phyloP scores from a whole-genome alignment of 2,888 invertebrate genomes.

The Prosapia bicincta region DNA sequence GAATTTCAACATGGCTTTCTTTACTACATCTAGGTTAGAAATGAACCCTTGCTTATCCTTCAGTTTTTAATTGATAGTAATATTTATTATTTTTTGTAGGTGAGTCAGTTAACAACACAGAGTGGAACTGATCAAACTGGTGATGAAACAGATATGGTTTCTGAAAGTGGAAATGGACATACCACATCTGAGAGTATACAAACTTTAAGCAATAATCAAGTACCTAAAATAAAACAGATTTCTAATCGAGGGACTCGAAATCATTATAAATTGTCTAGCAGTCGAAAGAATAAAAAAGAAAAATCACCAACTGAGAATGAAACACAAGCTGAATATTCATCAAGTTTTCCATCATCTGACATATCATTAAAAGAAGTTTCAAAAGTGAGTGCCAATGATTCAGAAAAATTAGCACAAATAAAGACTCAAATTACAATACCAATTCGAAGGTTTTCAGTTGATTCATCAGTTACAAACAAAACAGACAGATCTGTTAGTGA shows the following conservation, averaged over 20 bases:
- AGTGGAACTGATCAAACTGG: conserved; percentile 20
- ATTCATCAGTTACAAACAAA: conserved; percentile 18
- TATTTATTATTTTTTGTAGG: background rate
- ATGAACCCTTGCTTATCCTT: too few species aligned
- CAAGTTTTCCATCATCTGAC: conserved; percentile 16
- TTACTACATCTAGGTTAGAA: too few species aligned
- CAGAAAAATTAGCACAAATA: conserved; percentile 3
- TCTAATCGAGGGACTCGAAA: background rate
- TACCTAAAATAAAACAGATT: conserved; percentile 22
- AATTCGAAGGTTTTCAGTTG: conserved; percentile 14
- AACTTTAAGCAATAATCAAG: conserved; percentile 4
- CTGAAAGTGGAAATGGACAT: conserved; percentile 12
- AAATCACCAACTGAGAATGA: background rate
- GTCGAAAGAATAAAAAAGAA: conserved; percentile 1
- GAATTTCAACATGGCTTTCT: too few species aligned
- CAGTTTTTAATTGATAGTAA: too few species aligned
- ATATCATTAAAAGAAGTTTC: conserved; percentile 4
- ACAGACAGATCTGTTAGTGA: conserved; percentile 15
- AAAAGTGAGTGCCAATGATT: conserved; percentile 13
- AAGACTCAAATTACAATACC: conserved; percentile 5
- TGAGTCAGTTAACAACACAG: background rate
- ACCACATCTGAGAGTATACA: conserved; percentile 10
- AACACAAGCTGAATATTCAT: conserved; percentile 13
- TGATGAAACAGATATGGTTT: conserved; percentile 11
- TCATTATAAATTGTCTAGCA: conserved; percentile 15